Percentiles rank a stretch among this genome's conserved stretches.
These are phyloP conservation scores for Callipepla californica DNA, from an alignment of 2,113 vertebrate genomes.

Conservation along the genomic window DNA sequence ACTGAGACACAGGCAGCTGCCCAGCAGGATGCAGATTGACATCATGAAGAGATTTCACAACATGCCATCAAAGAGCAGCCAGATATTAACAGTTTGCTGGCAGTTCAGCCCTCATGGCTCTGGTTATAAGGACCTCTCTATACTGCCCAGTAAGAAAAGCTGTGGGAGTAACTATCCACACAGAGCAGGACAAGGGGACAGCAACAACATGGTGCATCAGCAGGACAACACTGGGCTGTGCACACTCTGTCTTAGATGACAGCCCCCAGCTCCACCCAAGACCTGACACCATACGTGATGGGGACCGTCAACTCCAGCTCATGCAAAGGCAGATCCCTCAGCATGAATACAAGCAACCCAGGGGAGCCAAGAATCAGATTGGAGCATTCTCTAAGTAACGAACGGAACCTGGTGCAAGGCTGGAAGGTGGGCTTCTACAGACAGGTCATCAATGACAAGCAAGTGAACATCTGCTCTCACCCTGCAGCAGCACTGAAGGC, in stretches of 20 bases:
- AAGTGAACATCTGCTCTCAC: background rate
- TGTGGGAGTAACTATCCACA: background rate
- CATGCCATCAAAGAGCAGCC: background rate
- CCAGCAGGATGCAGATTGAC: background rate
- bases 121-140: background rate
- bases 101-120: background rate
- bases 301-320: background rate
- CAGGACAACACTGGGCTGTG: background rate
- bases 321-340: background rate
- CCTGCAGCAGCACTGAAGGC: background rate
- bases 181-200: background rate
- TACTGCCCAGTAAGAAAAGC: background rate
- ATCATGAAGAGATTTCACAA: background rate
- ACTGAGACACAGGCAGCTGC: background rate
- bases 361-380: background rate
- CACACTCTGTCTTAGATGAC: background rate
- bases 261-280: fast-evolving
- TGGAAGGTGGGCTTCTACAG: background rate
- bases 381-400: background rate
- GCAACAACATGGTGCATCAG: fast-evolving
- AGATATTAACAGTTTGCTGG: background rate
- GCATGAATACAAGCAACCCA: fast-evolving
- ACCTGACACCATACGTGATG: background rate
- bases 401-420: background rate
- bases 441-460: background rate